Conservation (phyloP, 2,888 invertebrate species). For the Troides helena region DNA sequence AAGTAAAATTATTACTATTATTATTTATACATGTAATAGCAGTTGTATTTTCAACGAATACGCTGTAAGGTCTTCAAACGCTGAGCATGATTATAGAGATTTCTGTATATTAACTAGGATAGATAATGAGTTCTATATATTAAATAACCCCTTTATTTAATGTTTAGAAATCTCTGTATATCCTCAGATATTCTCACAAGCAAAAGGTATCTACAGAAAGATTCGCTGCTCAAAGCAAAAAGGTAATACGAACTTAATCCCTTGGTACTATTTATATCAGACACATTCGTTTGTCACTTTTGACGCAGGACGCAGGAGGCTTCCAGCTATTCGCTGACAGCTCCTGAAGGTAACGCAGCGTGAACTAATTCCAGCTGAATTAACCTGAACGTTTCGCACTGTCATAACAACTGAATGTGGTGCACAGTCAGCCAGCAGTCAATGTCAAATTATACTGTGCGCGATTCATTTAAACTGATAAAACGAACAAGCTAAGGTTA, state of each 20-base stretch:
- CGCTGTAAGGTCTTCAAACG: no score
- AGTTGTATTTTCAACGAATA: no score
- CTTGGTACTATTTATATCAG: background rate
- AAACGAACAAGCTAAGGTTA: no score
- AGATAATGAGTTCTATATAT: no score
- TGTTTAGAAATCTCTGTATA: no score
- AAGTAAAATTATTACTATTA: no score
- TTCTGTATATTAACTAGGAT: no score
- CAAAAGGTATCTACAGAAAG: no score
- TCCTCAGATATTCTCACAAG: no score
- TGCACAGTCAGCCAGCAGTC: slow-evolving; percentile 8
- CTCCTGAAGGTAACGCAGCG: slow-evolving; percentile 15
- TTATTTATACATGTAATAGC: no score
- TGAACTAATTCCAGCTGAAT: slow-evolving; percentile 12
- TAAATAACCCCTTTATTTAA: no score
- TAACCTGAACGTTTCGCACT: slow-evolving; percentile 13
- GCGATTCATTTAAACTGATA: background rate
- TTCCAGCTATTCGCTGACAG: slow-evolving; percentile 22
- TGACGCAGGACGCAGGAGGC: slow-evolving; percentile 4
- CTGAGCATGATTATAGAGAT: no score
- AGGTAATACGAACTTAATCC: background rate
- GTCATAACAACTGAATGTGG: slow-evolving; percentile 16
- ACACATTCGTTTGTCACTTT: slow-evolving; percentile 10
- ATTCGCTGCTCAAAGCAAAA: background rate
- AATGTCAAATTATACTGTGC: slow-evolving; percentile 15